Conservation (phyloP, 2,113 vertebrate species). For the Melanerpes formicivorus region DNA sequence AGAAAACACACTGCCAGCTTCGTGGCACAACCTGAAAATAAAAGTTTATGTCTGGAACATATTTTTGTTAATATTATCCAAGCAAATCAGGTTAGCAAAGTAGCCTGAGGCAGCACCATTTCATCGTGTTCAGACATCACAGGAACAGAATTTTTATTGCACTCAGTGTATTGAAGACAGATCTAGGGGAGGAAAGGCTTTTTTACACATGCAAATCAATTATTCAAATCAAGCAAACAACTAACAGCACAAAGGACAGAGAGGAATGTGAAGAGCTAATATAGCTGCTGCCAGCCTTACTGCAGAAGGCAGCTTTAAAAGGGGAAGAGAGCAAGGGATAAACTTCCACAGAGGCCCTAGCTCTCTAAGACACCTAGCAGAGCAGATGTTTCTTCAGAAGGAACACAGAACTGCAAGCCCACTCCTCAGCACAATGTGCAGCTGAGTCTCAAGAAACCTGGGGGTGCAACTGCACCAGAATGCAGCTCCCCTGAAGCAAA, state of each 20-base stretch:
- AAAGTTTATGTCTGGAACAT: background rate
- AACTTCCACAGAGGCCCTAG: background rate
- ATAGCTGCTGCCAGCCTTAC: background rate
- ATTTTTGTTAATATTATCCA: background rate
- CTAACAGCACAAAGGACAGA: background rate
- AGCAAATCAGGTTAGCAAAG: background rate
- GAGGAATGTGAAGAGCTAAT: background rate
- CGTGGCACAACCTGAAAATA: background rate
- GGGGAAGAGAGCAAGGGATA: background rate
- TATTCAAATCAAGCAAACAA: background rate
- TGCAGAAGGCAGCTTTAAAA: background rate
- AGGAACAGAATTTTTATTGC: background rate
- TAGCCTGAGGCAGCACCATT: background rate
- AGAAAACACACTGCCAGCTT: background rate
- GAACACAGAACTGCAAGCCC: background rate
- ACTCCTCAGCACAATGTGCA: background rate
- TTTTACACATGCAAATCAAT: background rate
- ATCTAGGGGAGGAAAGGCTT: background rate
- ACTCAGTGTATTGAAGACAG: background rate
- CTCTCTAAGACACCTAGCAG: background rate
- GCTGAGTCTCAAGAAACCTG: background rate
- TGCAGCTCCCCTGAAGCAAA: background rate
- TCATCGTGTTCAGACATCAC: background rate
- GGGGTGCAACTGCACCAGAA: background rate
- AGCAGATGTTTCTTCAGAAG: background rate